A percentile compares a stretch with the other conserved stretches of the same genome.
Evolutionary conservation across 2,888 invertebrate genomes (phyloP).

Genomic region (Homarus gammarus): DNA sequence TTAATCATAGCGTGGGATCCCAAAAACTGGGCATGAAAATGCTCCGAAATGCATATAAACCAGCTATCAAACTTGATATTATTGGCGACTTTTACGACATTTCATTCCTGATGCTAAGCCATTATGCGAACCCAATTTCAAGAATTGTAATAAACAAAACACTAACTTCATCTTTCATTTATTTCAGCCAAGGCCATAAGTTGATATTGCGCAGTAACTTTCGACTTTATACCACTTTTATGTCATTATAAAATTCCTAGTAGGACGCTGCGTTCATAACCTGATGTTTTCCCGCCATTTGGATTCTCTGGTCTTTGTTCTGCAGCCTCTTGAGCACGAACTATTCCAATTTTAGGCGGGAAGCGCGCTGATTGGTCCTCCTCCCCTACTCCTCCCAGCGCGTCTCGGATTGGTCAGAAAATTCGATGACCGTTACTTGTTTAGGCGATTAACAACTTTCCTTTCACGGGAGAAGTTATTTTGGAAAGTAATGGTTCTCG

Average conservation of each 20-base stretch:
- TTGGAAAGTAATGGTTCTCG: slow-evolving; percentile 61
- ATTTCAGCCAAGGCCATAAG: slow-evolving; percentile 66
- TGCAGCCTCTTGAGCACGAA: slow-evolving; percentile 49
- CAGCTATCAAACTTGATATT: slow-evolving; percentile 59
- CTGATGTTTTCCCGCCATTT: slow-evolving; percentile 68
- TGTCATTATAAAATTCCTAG: slow-evolving; percentile 72
- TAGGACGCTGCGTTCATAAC: slow-evolving; percentile 69
- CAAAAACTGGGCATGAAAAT: slow-evolving; percentile 62
- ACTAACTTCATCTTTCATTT: slow-evolving; percentile 73
- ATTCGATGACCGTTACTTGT: slow-evolving; percentile 62
- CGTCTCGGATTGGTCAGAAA: slow-evolving; percentile 56
- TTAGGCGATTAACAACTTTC: slow-evolving; percentile 67
- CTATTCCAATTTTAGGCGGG: slow-evolving; percentile 70
- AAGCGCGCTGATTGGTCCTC: slow-evolving; percentile 60
- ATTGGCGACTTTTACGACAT: slow-evolving; percentile 56
- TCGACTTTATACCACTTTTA: slow-evolving; percentile 70
- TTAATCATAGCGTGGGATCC: slow-evolving; percentile 49
- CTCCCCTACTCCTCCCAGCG: slow-evolving; percentile 13
- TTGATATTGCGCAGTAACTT: slow-evolving; percentile 71
- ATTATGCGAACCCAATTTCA: slow-evolving; percentile 70
- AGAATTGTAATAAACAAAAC: slow-evolving; percentile 72
- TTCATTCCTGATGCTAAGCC: slow-evolving; percentile 67
- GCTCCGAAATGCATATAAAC: slow-evolving; percentile 58
- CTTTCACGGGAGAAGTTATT: slow-evolving; percentile 60
- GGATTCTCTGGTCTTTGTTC: slow-evolving; percentile 67